Evolutionary conservation across 2,888 invertebrate genomes (phyloP), one percentile per base, ranked within the genome.

Genomic region (Tachina grossa): DNA sequence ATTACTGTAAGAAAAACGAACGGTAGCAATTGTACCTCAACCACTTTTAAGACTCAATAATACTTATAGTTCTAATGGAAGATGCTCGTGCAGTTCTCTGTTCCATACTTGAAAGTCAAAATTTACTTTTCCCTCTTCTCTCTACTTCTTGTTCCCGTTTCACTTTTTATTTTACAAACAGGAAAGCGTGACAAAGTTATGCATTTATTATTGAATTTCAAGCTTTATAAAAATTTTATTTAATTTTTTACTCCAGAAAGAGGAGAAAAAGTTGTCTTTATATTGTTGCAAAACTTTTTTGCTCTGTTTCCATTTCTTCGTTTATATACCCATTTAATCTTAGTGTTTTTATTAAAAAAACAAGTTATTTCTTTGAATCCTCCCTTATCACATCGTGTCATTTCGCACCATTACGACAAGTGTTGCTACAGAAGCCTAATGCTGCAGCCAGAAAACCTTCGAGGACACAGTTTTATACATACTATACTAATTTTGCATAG

Each of bases 371-470:
- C 13, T 43, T 43, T 19, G 19, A 61, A 43, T 16, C 3, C 43
- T n/a, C 43, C n/a, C n/a, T 41, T 45, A 14, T 2, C 1, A 3
- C 45, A 19, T 65, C 31, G 3, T 8, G 66, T 72, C 65, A 53
- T 78, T 55, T 72, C 68, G 41, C 41, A 47, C 68, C 49, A 83
- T 63, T 77, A 74, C 19, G 53, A 53, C 74, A 83, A 69, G 63
- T 78, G 83, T 55, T 79, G 75, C 71, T 71, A 74, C 63, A 31
- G 79, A n/a, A n/a, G n/a, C n/a, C n/a, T n/a, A n/a, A n/a, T n/a
- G n/a, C n/a, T n/a, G n/a, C n/a, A n/a, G n/a, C n/a, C n/a, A n/a
- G n/a, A n/a, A 51, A 84, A 75, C 75, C 69, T 84, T 57, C 2
- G 6, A 65, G 22, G 43, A n/a, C 59, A 41, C 16, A 47, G 22